Percentiles rank a stretch among this genome's conserved stretches.
Evolutionary conservation across 2,888 invertebrate genomes (phyloP).

Genomic region (Heliconius sara): DNA sequence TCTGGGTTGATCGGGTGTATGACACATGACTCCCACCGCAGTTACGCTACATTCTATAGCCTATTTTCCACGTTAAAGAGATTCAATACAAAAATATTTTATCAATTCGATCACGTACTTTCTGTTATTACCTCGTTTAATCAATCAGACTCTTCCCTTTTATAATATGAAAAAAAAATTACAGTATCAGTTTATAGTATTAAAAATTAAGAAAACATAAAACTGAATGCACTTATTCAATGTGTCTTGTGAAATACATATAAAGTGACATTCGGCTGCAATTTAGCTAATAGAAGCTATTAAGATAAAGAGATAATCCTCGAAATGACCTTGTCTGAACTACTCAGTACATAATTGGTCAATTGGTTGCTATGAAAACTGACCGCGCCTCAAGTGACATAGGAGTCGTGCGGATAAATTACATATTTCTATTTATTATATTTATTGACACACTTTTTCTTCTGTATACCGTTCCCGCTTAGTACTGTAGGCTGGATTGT

Average conservation of each 20-base stretch:
- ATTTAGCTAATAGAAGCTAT: constrained; percentile 33
- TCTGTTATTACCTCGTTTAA: background rate
- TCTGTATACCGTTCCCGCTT: background rate
- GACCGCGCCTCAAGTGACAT: constrained; percentile 1
- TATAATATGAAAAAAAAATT: background rate
- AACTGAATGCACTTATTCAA: constrained; percentile 2
- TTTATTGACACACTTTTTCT: background rate
- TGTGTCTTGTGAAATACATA: background rate
- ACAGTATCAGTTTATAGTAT: too few relatives aligned
- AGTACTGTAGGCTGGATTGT: background rate
- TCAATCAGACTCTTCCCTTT: background rate
- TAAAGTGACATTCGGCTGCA: constrained; percentile 15
- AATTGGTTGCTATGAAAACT: constrained; percentile 42
- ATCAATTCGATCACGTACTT: background rate
- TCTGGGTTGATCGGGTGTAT: too few relatives aligned
- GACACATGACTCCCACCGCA: too few relatives aligned
- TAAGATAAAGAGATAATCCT: constrained; percentile 39
- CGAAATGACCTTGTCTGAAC: constrained; percentile 35
- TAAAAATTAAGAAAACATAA: background rate
- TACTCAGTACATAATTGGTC: constrained; percentile 39
- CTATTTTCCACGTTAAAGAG: too few relatives aligned
- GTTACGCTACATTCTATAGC: too few relatives aligned
- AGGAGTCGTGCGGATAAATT: background rate
- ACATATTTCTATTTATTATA: background rate
- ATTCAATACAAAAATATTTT: too few relatives aligned